Conservation (phyloP, 2,113 vertebrate species). For the Anthoscopus minutus region DNA sequence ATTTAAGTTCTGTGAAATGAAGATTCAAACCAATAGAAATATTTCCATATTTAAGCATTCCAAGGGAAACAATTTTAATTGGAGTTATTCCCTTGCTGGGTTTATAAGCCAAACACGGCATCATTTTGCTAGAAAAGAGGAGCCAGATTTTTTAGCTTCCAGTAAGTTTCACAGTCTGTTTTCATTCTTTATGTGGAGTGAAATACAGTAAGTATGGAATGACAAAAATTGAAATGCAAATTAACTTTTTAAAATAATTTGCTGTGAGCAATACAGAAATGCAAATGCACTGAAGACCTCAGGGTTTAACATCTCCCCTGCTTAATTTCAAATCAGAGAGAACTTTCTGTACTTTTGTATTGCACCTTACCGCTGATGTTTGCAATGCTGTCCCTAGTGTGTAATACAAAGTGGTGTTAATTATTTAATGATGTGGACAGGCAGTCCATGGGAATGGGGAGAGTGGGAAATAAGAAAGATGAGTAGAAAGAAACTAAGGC, state of each 20-base stretch:
- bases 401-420: conserved; percentile 7
- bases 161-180: conserved; percentile 20
- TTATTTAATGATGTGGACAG: conserved; percentile 2
- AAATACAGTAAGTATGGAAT: background rate
- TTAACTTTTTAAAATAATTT: conserved; percentile 2
- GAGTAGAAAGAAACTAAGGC: background rate
- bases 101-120: conserved; percentile 40
- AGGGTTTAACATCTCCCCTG: background rate
- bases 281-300: conserved; percentile 9
- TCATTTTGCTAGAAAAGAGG: conserved; percentile 21
- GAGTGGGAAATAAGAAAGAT: background rate
- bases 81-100: conserved; percentile 40
- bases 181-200: conserved; percentile 9
- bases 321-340: background rate
- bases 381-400: background rate
- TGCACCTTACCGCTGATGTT: background rate
- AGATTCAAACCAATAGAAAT: conserved; percentile 34
- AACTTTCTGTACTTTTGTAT: background rate
- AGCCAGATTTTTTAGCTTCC: conserved; percentile 24
- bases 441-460: background rate
- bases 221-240: conserved; percentile 37
- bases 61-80: conserved; percentile 55
- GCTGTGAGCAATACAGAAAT: background rate
- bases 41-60: conserved; percentile 24
- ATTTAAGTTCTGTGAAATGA: conserved; percentile 36